A percentile compares a stretch with the other conserved stretches of the same genome.
Evolutionary conservation across 2,797 vertebrate species (phyloP).

Genomic region (Squalus acanthias): DNA sequence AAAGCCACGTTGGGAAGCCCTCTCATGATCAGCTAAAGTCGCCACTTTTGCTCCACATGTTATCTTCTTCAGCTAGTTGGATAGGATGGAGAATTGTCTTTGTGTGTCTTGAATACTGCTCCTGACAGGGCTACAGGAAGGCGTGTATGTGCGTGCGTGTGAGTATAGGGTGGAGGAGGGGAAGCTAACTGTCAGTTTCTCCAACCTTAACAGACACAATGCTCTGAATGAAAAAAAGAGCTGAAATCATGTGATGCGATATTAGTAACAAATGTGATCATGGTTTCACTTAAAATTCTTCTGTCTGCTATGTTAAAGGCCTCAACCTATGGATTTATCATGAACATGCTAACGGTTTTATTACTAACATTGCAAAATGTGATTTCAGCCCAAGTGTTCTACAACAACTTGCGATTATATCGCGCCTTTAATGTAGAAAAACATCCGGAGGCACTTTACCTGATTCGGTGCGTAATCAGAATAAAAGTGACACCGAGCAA

Average conservation of each 20-base stretch:
- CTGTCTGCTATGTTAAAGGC: not conserved
- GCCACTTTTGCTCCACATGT: not conserved
- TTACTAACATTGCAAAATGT: not conserved
- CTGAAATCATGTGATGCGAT: not conserved
- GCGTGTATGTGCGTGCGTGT: not conserved
- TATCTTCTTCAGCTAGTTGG: not conserved
- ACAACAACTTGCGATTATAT: not conserved
- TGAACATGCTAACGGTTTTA: not conserved
- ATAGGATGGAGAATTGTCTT: not conserved
- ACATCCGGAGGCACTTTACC: not conserved
- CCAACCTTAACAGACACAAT: not conserved
- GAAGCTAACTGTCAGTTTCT: not conserved
- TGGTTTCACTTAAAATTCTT: slow-evolving; percentile 32
- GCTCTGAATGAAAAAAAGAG: not conserved
- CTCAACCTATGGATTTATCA: not conserved
- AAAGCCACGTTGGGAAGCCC: not conserved
- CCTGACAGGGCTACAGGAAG: not conserved
- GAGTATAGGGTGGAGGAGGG: not conserved
- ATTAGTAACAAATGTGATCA: slow-evolving; percentile 27
- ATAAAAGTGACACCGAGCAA: too few species aligned
- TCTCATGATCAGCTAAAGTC: not conserved
- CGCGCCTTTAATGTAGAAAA: not conserved
- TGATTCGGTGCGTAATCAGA: too few species aligned
- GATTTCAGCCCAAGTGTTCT: not conserved
- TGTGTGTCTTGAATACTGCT: not conserved